phyloP scores from a whole-genome alignment of 1,140 invertebrate genomes.

The Ceratitis capitata region DNA sequence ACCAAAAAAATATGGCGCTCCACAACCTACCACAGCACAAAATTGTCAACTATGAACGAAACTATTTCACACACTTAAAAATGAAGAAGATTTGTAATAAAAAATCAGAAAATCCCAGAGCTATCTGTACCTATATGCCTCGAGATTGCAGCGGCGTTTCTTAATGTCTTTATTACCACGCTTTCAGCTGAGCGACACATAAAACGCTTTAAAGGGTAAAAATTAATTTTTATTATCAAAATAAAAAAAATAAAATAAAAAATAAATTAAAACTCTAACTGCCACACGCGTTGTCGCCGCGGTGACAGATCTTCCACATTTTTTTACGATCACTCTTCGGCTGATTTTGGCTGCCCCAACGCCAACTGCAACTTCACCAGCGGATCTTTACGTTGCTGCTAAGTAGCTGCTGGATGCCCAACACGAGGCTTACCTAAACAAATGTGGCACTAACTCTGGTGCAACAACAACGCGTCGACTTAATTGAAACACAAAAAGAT shows the following conservation, averaged over 20 bases:
- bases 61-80: not conserved
- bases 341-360: not conserved
- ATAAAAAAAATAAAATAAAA: not conserved
- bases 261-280: not conserved
- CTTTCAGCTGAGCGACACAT: not conserved
- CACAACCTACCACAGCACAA: not conserved
- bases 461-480: not conserved
- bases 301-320: conserved; percentile 7
- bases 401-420: not conserved
- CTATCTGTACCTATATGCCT: not conserved
- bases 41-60: not conserved
- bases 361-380: not conserved
- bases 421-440: not conserved
- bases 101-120: not conserved
- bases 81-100: not conserved
- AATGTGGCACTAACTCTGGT: not conserved
- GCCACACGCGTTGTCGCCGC: not conserved
- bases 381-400: not conserved
- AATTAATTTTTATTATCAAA: not conserved
- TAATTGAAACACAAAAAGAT: conserved; percentile 24
- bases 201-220: not conserved
- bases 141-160: not conserved
- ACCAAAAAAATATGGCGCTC: too few relatives aligned
- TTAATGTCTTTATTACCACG: conserved; percentile 9
- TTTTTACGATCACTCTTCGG: not conserved